Conservation (phyloP, 2,113 vertebrate species). For the Syngnathus scovelli region DNA sequence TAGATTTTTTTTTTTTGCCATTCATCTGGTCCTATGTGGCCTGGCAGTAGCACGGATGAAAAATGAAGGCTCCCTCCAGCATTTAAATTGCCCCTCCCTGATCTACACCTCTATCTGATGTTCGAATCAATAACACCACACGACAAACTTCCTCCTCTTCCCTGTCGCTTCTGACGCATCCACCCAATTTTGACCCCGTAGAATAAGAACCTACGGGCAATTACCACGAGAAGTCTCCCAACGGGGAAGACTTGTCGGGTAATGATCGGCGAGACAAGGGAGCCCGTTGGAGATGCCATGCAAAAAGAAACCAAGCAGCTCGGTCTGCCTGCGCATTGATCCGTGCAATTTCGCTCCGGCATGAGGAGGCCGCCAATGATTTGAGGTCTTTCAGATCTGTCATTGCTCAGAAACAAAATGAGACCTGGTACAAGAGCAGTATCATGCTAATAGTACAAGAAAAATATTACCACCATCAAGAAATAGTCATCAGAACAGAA, state of each 20-base stretch:
- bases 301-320: not conserved
- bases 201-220: slow-evolving; percentile 17
- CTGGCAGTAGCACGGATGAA: too few species aligned
- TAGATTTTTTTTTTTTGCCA: too few species aligned
- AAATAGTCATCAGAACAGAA: too few species aligned
- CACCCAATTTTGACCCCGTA: slow-evolving; percentile 16
- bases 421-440: not conserved
- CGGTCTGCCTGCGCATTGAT: slow-evolving; percentile 5
- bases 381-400: not conserved
- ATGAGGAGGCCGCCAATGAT: not conserved
- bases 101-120: slow-evolving; percentile 15
- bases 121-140: not conserved
- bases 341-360: not conserved
- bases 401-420: slow-evolving; percentile 2
- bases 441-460: not conserved
- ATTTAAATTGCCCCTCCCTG: slow-evolving; percentile 16
- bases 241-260: not conserved
- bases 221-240: slow-evolving; percentile 13
- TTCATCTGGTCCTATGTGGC: too few species aligned
- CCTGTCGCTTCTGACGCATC: not conserved
- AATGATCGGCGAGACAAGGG: slow-evolving; percentile 15
- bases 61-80: too few species aligned
- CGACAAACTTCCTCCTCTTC: not conserved
- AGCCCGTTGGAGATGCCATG: slow-evolving; percentile 7
- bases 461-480: too few species aligned